Base-by-base conservation (phyloP, 2,888 invertebrate species). In the Tholera decimalis region DNA sequence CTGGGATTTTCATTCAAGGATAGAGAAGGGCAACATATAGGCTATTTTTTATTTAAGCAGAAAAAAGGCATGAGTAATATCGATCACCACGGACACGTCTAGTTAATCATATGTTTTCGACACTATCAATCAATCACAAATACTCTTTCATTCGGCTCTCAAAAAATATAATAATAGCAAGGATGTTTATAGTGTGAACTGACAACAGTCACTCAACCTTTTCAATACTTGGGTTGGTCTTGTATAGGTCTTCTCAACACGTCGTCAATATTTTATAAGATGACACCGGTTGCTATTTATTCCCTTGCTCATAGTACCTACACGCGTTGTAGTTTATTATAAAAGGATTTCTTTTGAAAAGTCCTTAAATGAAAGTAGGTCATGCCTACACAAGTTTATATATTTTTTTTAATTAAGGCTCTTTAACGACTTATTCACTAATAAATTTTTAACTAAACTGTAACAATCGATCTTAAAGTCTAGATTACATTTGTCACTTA, bases 191-290 rank as follows among this genome's bases (percentile, higher is more conserved):
- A 51, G 20, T 53, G 3, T 47, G 37, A 35, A 70, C 62, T 71
- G 72, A 71, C 28, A 49, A 15, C 44, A 51, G 33, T 33, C 56
- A 43, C 49, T 44, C 63, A 44, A 39, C 20, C 44, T n/a, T 56
- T 72, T 60, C 61, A 56, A 39, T 37, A 18, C 20, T 26, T 43
- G n/a, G 26, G 18, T 43, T 13, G 26, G 18, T 37, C 20, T 49
- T 33, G 5, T 37, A 41, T n/a, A n/a, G 18, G 26, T n/a, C 15
- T 41, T 15, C 15, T 54, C 49, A 57, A 49, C 13, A 33, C 43
- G 5, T 18, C 18, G 49, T 44, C 56, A 61, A 76, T 76, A 73
- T 73, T 70, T 71, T 72, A 53, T 53, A n/a, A 35, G 47, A 33
- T 39, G 71, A 76, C 71, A 61, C 8, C 61, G 54, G 54, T 49